Conservation (phyloP, 2,113 vertebrate genomes). For the Chaenogobius annularis region DNA sequence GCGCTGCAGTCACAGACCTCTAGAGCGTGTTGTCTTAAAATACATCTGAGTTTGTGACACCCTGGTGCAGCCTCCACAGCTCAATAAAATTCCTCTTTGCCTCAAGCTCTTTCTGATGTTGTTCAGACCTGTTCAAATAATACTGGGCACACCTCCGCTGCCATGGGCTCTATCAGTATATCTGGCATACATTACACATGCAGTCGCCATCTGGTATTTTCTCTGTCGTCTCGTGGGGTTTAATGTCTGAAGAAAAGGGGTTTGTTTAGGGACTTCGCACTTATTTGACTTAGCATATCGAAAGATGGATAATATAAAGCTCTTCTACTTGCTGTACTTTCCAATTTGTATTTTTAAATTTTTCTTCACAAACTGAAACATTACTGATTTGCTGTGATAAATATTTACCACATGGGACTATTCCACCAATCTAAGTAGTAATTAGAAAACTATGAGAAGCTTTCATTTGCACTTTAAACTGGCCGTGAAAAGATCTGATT, state of each 20-base stretch:
- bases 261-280: conserved; percentile 24
- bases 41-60: conserved; percentile 17
- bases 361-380: too few relatives aligned
- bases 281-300: too few relatives aligned
- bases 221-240: conserved; percentile 31
- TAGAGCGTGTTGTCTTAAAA: conserved; percentile 10
- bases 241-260: conserved; percentile 23
- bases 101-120: conserved; percentile 33
- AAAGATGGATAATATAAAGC: too few relatives aligned
- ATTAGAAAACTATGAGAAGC: too few relatives aligned
- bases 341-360: too few relatives aligned
- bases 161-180: conserved; percentile 41
- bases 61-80: conserved; percentile 10
- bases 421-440: too few relatives aligned
- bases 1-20: conserved; percentile 5
- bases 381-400: too few relatives aligned
- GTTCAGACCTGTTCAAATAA: conserved; percentile 39
- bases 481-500: too few relatives aligned
- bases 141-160: conserved; percentile 30
- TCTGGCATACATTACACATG: conserved; percentile 62
- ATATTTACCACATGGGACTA: too few relatives aligned
- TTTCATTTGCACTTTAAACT: too few relatives aligned
- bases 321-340: too few relatives aligned
- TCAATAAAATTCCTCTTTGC: conserved; percentile 4
- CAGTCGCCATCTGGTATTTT: conserved; percentile 51